These are phyloP conservation scores for Brachypalpus laphriformis DNA, from an alignment of 2,888 invertebrate genomes.

Conservation along the genomic window DNA sequence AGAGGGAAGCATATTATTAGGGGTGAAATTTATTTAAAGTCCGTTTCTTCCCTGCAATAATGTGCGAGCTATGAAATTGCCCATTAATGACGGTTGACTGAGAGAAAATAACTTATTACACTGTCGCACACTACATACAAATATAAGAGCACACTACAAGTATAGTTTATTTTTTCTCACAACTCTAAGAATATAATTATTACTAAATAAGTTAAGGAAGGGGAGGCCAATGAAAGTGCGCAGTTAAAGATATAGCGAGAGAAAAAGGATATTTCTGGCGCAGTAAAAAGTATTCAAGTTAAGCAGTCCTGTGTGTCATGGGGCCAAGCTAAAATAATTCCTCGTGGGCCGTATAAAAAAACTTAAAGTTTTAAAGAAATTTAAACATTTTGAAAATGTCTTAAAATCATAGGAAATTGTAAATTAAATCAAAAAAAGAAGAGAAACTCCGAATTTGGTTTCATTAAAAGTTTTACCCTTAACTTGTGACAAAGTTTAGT, in stretches of 20 bases:
- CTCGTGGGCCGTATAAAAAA: not conserved
- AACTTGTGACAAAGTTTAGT: constrained; percentile 11
- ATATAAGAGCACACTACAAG: too few relatives aligned
- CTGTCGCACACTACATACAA: constrained; percentile 13
- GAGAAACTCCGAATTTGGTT: not conserved
- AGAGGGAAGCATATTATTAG: constrained; percentile 26
- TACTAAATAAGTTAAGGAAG: constrained; percentile 6
- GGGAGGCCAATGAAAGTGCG: not conserved
- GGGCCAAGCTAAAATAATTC: not conserved
- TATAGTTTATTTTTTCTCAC: constrained; percentile 6
- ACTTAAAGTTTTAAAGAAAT: not conserved
- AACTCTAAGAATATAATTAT: not conserved
- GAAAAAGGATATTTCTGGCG: not conserved
- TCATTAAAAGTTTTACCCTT: constrained; percentile 11
- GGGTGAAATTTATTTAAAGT: constrained; percentile 49
- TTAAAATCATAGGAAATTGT: not conserved
- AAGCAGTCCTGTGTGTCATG: not conserved
- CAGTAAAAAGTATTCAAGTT: not conserved
- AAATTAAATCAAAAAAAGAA: not conserved
- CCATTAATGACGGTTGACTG: constrained; percentile 43
- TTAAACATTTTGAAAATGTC: not conserved
- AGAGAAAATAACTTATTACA: constrained; percentile 18
- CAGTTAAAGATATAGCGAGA: constrained; percentile 21
- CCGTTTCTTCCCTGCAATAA: constrained; percentile 9
- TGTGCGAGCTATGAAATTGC: constrained; percentile 54